Percentiles rank a stretch among this genome's conserved stretches.
These are phyloP conservation scores for Apteryx mantelli DNA, from an alignment of 2,113 vertebrate species.

Conservation along the genomic window DNA sequence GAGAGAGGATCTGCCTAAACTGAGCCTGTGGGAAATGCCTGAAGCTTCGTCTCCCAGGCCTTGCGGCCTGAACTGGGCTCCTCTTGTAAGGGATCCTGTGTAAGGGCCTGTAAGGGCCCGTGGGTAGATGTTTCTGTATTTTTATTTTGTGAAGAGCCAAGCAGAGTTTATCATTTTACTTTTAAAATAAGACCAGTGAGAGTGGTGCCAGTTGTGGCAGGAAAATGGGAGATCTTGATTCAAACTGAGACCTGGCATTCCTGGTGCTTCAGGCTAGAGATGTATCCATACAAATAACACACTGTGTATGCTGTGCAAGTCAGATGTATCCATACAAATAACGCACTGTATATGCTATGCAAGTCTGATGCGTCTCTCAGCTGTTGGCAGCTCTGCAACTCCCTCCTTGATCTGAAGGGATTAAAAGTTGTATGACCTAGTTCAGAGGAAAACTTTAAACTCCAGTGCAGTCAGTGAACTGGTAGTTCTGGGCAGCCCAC, in stretches of 20 bases:
- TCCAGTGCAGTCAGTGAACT: fast-evolving
- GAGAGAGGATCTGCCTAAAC: too few relatives aligned
- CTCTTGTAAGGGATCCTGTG: too few relatives aligned
- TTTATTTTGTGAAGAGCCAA: too few relatives aligned
- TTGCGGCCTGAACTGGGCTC: too few relatives aligned
- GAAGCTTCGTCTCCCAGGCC: too few relatives aligned
- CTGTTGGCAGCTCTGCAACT: not conserved
- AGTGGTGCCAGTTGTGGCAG: not conserved
- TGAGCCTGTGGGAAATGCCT: too few relatives aligned
- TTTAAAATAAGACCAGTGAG: too few relatives aligned
- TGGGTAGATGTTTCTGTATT: too few relatives aligned
- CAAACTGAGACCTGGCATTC: not conserved
- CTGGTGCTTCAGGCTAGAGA: not conserved
- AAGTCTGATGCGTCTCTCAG: not conserved
- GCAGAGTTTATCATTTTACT: too few relatives aligned
- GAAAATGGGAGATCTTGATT: not conserved
- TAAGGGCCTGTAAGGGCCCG: too few relatives aligned
- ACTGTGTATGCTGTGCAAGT: not conserved
- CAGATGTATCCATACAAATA: not conserved
- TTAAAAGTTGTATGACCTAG: not conserved
- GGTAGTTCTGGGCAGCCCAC: not conserved
- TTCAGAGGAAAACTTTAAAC: not conserved
- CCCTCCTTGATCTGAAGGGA: not conserved
- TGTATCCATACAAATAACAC: not conserved
- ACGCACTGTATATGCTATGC: not conserved